Evolutionary conservation across 2,113 vertebrate genomes (phyloP).

Genomic region (Poecile atricapillus): DNA sequence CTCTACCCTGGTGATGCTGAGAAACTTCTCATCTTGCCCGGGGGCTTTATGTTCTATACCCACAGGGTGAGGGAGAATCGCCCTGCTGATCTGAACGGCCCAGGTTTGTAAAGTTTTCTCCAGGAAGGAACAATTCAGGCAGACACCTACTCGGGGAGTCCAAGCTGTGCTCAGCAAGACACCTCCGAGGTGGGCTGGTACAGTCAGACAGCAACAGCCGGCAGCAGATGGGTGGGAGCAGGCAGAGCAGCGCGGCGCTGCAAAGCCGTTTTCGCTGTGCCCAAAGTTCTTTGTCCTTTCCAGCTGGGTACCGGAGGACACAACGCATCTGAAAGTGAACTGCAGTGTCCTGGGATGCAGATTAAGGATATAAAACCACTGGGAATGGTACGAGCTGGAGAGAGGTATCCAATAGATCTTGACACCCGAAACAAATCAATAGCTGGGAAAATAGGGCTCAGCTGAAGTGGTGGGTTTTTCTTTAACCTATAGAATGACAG

Average conservation of each 20-base stretch:
- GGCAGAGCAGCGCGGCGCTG: not conserved
- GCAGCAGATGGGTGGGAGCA: not conserved
- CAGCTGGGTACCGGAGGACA: not conserved
- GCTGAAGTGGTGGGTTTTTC: not conserved
- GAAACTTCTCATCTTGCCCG: not conserved
- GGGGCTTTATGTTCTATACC: not conserved
- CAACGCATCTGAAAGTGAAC: not conserved
- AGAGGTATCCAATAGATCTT: not conserved
- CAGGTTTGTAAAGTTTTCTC: not conserved
- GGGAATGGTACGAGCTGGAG: not conserved
- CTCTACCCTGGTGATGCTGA: not conserved
- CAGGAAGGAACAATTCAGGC: not conserved
- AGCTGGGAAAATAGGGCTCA: not conserved
- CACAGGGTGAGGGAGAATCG: not conserved
- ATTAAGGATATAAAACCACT: not conserved
- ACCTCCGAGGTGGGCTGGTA: not conserved
- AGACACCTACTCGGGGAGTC: not conserved
- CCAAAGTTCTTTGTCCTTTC: constrained; percentile 56
- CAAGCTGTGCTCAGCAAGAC: not conserved
- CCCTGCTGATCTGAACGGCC: not conserved
- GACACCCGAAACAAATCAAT: not conserved
- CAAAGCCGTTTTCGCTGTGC: not conserved
- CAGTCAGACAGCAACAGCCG: not conserved
- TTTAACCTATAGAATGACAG: not conserved
- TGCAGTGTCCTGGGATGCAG: not conserved